Evolutionary conservation across 2,797 vertebrate species (phyloP), one percentile per base, ranked within the genome.

Genomic region (Allochrocebus solatus): DNA sequence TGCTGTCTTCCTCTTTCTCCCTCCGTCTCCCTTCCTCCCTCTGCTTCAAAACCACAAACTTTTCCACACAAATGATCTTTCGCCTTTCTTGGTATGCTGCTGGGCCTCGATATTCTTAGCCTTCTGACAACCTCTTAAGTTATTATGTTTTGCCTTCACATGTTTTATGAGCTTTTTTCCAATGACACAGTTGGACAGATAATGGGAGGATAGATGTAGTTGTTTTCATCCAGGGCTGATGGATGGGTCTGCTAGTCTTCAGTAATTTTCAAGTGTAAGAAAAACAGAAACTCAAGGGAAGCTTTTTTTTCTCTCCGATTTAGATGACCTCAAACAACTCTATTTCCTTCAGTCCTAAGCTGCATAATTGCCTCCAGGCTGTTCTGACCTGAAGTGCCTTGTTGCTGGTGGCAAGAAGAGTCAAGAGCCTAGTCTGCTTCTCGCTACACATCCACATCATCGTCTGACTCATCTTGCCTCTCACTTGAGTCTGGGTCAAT

Each of bases 161-260:
- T 79, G 33, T 87, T 95, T 96, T 87, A 83, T 72, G 89, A 94
- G 55, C 26, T 43, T 85, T 94, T 92, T 24, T 55, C 92, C 85
- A 81, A 22, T 19, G 82, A 89, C 61, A 61, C 28, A 11, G 28
- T 36, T 72, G 36, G 36, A n/a, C 46, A 88, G 76, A 67, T 50
- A 91, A 74, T 33, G 46, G 39, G 53, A 93, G 30, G 78, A 39
- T 57, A 30, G 78, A 53, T 67, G 16, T 41, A 36, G 24, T 8
- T 1, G 13, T 43, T 61, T 84, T 88, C 22, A 5, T 79, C 91
- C 19, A 1, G 30, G 28, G 19, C 82, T 75, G 70, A 84, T 13
- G 87, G 76, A 55, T 57, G 70, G 11, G 5, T 67, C 70, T 84
- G 33, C 48, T 41, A 87, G 41, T n/a, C 39, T 67, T 74, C 0